phyloP scores from a whole-genome alignment of 2,888 invertebrate genomes.

The Trichacis sp. region DNA sequence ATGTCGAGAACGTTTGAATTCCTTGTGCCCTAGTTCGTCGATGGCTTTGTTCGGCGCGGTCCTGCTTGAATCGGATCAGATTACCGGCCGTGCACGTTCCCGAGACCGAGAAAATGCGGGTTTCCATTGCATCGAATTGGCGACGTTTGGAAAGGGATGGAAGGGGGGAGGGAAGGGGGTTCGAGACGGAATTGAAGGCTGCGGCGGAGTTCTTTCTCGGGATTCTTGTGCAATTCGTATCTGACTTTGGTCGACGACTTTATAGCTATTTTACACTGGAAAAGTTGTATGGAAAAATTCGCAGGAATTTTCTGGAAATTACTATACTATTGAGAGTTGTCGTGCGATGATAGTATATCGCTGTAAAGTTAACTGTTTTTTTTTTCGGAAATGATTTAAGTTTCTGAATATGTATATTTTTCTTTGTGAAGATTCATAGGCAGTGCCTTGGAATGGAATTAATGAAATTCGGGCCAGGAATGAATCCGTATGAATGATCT shows the following conservation, averaged over 20 bases:
- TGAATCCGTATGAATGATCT: no score
- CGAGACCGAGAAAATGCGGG: conserved; percentile 54
- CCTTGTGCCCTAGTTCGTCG: conserved; percentile 54
- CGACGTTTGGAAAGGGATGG: conserved; percentile 49
- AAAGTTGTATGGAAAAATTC: no score
- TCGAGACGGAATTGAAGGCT: not conserved
- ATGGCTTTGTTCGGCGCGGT: conserved; percentile 57
- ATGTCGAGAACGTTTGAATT: conserved; percentile 56
- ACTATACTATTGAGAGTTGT: no score
- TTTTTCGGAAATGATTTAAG: no score
- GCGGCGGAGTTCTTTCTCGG: conserved; percentile 9
- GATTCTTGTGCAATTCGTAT: conserved; percentile 21
- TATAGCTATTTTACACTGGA: not conserved
- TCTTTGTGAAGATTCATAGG: no score
- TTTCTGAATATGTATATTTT: no score
- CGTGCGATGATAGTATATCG: no score
- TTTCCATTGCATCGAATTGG: conserved; percentile 58
- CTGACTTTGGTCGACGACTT: conserved; percentile 12
- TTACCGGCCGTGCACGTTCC: conserved; percentile 56
- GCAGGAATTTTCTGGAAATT: no score
- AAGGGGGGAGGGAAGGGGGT: not conserved
- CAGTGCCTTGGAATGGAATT: no score
- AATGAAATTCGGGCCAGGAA: no score
- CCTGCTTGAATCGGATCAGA: conserved; percentile 58
- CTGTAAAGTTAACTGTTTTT: no score